Base-by-base conservation (phyloP, 2,888 invertebrate genomes). In the Aphrophora alni region DNA sequence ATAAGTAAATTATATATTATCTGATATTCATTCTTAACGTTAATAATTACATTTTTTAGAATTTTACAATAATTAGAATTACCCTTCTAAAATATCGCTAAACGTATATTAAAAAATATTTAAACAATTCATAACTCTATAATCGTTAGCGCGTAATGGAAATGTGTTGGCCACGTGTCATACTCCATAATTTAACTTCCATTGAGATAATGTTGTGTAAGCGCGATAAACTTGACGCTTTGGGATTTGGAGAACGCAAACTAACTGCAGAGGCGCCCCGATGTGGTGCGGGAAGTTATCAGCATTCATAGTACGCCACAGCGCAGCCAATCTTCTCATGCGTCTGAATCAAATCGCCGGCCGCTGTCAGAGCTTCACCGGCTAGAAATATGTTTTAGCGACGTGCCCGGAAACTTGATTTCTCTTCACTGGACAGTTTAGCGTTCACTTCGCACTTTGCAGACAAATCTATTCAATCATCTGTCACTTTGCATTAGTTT, bases 171-270 rank as follows among this genome's bases (percentile, higher is more conserved):
- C 21, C 59, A 21, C 59, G 21, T 21, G 59, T n/a, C 59, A 59
- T 14, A 21, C 59, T n/a, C 21, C 21, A 59, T 59, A 59, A 59
- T 59, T 59, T 21, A 59, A 21, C 44, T 17, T 4, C 1, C 10
- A 8, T 12, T 17, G 44, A 44, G 44, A 44, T 44, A 44, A 44
- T 44, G 44, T 44, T 59, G 21, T 21, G 59, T 14, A 21, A 59
- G 59, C 59, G 59, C 12, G 59, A 59, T 59, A 59, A 59, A 59
- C 59, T 59, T 59, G 59, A 59, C 59, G 59, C 59, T 59, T n/a
- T 21, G 59, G 59, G 59, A 59, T 21, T 59, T 4, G 59, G 21
- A 21, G n/a, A n/a, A n/a, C n/a, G n/a, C n/a, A n/a, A n/a, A 14
- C 21, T 44, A 33, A 33, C 33, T 33, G 33, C 33, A 33, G 33